Base-by-base conservation (phyloP, 2,888 invertebrate species). In the Pegoplata infirma region DNA sequence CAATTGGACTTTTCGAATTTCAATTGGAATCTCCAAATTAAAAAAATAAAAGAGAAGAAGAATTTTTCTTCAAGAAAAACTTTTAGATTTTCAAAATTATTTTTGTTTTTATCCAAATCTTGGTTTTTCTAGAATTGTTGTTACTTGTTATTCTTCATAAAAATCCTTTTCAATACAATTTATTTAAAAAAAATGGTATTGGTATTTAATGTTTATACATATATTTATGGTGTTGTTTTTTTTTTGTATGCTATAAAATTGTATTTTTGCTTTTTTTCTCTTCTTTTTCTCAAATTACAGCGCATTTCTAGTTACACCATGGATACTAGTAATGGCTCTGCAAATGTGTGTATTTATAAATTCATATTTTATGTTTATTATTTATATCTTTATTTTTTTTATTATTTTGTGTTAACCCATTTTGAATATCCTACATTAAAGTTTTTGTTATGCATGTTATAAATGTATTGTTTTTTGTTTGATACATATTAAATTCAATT, bases 291-390 rank as follows among this genome's bases (percentile, higher is more conserved):
- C n/a, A 68, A 75, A 59, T 80, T 83, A 53, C 82, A 86, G 83
- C 84, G 83, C 82, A 82, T 84, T 69, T 82, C 83, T 32, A 83
- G 83, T 63, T 84, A 85, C 80, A 82, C 82, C 71, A 77, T 84
- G 56, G 86, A 85, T 69, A 75, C 80, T 64, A 82, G 81, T 74
- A 82, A 77, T 69, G 80, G 76, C 73, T 80, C 81, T 49, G 80
- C 82, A 77, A 83, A 85, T 83, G 85, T 84, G 68, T 82, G 83
- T 82, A 72, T 74, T 64, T 53, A n/a, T 5, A 40, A 40, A 40
- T 40, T n/a, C 12, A 40, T 40, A 4, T 36, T 64, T 75, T 67
- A 12, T 67, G 49, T 55, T 46, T 72, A 53, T 25, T n/a, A 53
- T 25, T 10, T 47, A 51, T 67, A 68, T 55, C 5, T 6, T 75